Evolutionary conservation across 2,113 vertebrate species (phyloP), one percentile per base, ranked within the genome.

Genomic region (Siniperca knerii): DNA sequence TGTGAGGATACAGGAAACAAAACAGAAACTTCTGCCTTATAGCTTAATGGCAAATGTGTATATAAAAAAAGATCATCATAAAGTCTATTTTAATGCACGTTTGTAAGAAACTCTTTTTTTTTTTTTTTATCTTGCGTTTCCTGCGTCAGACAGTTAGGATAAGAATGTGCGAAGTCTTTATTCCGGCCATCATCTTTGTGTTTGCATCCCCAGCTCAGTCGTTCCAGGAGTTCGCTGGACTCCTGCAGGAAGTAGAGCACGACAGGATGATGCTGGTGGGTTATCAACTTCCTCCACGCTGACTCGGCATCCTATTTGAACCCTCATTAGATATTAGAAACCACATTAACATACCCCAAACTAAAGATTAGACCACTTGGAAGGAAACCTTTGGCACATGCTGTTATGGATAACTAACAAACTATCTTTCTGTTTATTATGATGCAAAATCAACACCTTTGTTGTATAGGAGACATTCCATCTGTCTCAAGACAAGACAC

Each of bases 201-300:
- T 86, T 61, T 85, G 83, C 57, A 3, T 85, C 69, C 55, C 0
- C 90, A 99, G 98, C 98, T 0, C 97, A 99, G 92, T 99, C 98
- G 35, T 99, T 99, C 88, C 97, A 98, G 89, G 98, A 99, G 93
- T 99, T 99, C 29, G 97, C 98, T 0, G 97, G 97, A 81, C 94
- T 99, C 71, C 95, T 99, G 60, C 98, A 98, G 0, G 98, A 99
- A 93, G 97, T 97, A 78, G 98, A 99, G 93, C 95, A 97, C 2
- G 98, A 98, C 92, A 96, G 98, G 91, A 98, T 98, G 94, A 99
- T 99, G 98, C 96, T 99, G 98, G 98, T 99, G 95, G 94, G 95
- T 92, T 94, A 88, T 93, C 90, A 23, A 20, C 84, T 84, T 92
- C 86, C 91, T 86, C 70, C 89, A 86, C 6, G 12, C 48, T 29